Conservation (phyloP, 2,113 vertebrate genomes). For the Psophia crepitans region DNA sequence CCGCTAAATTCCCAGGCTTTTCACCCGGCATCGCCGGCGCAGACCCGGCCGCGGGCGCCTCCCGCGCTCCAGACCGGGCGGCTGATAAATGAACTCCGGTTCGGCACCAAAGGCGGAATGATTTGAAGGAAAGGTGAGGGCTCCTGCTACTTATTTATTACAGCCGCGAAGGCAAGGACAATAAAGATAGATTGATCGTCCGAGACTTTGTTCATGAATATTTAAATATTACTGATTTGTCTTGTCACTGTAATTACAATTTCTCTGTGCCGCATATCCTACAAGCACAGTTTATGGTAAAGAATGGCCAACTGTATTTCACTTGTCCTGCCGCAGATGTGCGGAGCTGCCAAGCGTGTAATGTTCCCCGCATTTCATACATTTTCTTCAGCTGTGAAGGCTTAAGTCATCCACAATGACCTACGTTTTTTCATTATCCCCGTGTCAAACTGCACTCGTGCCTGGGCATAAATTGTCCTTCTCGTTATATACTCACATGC, state of each 20-base stretch:
- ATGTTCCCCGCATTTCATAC: constrained; percentile 95
- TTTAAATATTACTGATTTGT: constrained; percentile 88
- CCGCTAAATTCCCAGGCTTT: background rate
- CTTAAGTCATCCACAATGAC: constrained; percentile 98
- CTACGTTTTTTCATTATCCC: constrained; percentile 99
- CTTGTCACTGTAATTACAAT: constrained; percentile 89
- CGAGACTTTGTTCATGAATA: constrained; percentile 86
- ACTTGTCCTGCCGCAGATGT: constrained; percentile 81
- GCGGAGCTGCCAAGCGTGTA: constrained; percentile 86
- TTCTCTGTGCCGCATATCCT: constrained; percentile 81
- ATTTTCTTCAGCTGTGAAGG: constrained; percentile 91
- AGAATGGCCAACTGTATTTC: constrained; percentile 86
- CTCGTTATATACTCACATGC: constrained; percentile 89
- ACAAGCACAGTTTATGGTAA: constrained; percentile 81
- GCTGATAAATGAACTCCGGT: constrained; percentile 37
- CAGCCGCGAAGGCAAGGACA: constrained; percentile 79
- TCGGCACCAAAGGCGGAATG: constrained; percentile 4
- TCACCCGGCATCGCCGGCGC: background rate
- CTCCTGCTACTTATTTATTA: constrained; percentile 81
- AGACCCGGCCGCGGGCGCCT: background rate
- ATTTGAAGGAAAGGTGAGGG: constrained; percentile 71
- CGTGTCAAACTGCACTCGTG: constrained; percentile 92
- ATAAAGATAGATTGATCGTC: constrained; percentile 87
- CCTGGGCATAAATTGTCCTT: constrained; percentile 98
- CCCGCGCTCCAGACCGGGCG: background rate